Conservation (phyloP, 2,113 vertebrate genomes). For the Sebastes fasciatus region DNA sequence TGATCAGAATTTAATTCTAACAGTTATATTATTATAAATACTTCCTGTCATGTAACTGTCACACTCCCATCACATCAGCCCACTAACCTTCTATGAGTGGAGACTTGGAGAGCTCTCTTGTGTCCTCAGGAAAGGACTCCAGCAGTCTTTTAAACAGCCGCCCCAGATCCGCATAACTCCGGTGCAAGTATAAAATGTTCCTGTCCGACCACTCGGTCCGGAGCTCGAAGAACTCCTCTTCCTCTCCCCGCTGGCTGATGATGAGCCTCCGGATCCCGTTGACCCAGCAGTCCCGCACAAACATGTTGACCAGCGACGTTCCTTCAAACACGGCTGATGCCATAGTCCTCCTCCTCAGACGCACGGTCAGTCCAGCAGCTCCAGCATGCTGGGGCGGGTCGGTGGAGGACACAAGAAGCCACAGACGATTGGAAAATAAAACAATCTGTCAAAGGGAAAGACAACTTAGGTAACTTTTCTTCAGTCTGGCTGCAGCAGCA, state of each 20-base stretch:
- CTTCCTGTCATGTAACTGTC: background rate
- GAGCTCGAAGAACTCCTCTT: constrained; percentile 97
- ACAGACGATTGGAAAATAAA: background rate
- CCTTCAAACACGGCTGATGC: constrained; percentile 98
- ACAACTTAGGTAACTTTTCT: constrained; percentile 60
- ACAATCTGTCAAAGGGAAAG: background rate
- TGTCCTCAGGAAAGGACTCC: constrained; percentile 93
- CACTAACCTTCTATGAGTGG: constrained; percentile 91
- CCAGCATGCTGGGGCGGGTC: constrained; percentile 69
- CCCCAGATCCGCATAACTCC: constrained; percentile 93
- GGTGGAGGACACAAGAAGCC: background rate
- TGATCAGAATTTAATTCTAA: background rate
- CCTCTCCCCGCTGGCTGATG: constrained; percentile 91
- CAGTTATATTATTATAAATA: background rate
- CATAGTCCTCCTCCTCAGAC: constrained; percentile 79
- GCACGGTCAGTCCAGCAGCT: constrained; percentile 72
- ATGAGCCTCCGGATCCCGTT: constrained; percentile 94
- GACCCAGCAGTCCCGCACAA: constrained; percentile 97
- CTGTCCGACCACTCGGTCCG: constrained; percentile 97
- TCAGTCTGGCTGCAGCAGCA: background rate
- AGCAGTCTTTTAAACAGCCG: constrained; percentile 89
- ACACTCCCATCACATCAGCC: constrained; percentile 42
- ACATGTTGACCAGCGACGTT: constrained; percentile 98
- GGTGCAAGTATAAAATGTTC: constrained; percentile 94
- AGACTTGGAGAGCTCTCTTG: constrained; percentile 87